Percentiles rank a stretch among this genome's conserved stretches.
These are phyloP conservation scores for Antitype chi DNA, from an alignment of 2,888 invertebrate genomes.

Conservation along the genomic window DNA sequence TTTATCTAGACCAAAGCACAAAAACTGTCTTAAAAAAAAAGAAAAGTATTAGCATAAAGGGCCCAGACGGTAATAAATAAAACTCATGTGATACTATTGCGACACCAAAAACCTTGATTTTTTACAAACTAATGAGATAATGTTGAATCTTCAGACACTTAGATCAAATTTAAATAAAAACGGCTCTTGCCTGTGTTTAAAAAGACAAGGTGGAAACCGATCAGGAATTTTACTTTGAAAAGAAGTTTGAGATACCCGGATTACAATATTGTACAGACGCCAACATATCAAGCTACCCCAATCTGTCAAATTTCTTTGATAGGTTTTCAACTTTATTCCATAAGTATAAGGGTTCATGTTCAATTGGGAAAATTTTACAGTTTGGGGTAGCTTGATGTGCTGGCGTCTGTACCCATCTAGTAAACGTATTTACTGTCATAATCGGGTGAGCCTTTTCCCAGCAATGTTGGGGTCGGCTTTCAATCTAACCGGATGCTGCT, in stretches of 20 bases:
- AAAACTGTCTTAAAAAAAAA: neutral
- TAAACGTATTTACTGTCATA: neutral
- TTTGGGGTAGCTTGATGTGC: too few species aligned
- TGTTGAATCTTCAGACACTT: slow-evolving; percentile 1
- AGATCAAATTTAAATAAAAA: slow-evolving; percentile 1
- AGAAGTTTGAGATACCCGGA: neutral
- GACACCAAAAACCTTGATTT: slow-evolving; percentile 8
- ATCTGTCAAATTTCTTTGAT: too few species aligned
- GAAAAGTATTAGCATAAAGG: slow-evolving; percentile 17
- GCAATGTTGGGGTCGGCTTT: too few species aligned
- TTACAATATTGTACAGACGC: slow-evolving; percentile 12
- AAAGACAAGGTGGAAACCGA: slow-evolving; percentile 23
- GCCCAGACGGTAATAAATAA: slow-evolving; percentile 1
- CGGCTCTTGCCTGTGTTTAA: neutral
- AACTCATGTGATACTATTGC: neutral
- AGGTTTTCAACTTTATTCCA: too few species aligned
- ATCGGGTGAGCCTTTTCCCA: too few species aligned
- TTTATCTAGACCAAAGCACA: neutral
- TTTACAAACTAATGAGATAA: neutral
- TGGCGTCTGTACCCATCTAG: neutral
- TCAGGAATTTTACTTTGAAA: slow-evolving; percentile 3
- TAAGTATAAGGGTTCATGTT: too few species aligned
- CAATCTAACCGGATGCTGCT: too few species aligned
- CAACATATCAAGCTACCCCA: too few species aligned
- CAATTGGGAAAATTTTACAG: too few species aligned